Evolutionary conservation across 2,797 vertebrate species (phyloP).

Genomic region (Carcharodon carcharias): DNA sequence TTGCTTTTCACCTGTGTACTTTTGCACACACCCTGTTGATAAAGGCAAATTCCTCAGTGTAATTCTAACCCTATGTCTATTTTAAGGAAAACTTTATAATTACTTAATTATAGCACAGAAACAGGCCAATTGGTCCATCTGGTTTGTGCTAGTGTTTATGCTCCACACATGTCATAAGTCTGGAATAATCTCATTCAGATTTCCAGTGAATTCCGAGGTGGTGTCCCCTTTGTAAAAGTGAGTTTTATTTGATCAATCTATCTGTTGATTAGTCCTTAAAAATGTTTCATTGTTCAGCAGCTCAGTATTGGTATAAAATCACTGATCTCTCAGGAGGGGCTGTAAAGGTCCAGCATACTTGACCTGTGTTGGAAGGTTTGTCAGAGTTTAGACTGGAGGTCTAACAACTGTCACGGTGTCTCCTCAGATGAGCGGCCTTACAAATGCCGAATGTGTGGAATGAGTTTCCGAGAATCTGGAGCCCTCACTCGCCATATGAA

Average conservation of each 20-base stretch:
- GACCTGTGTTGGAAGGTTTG: neutral
- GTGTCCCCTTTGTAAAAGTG: neutral
- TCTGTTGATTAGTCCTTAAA: neutral
- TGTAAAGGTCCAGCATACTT: neutral
- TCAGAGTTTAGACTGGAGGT: neutral
- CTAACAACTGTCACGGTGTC: neutral
- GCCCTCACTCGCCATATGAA: conserved; percentile 91
- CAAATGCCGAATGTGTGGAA: conserved; percentile 84
- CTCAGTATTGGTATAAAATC: neutral
- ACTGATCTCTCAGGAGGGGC: too few species aligned
- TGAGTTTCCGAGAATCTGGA: conserved; percentile 92
- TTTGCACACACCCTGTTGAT: neutral
- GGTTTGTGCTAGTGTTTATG: neutral
- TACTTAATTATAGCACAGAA: neutral
- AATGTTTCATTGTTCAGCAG: neutral
- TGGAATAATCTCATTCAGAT: neutral
- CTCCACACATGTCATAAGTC: too few species aligned
- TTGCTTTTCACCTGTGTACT: neutral
- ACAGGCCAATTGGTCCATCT: neutral
- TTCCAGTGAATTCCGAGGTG: neutral
- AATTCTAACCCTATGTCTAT: neutral
- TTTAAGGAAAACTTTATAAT: neutral
- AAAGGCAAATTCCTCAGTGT: neutral
- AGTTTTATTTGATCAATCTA: neutral
- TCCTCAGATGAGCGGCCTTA: conserved; percentile 87